Evolutionary conservation across 92 coral and sea anemone species (phyloP), one percentile per base, ranked within the genome.

Genomic region (Siderastrea siderea): DNA sequence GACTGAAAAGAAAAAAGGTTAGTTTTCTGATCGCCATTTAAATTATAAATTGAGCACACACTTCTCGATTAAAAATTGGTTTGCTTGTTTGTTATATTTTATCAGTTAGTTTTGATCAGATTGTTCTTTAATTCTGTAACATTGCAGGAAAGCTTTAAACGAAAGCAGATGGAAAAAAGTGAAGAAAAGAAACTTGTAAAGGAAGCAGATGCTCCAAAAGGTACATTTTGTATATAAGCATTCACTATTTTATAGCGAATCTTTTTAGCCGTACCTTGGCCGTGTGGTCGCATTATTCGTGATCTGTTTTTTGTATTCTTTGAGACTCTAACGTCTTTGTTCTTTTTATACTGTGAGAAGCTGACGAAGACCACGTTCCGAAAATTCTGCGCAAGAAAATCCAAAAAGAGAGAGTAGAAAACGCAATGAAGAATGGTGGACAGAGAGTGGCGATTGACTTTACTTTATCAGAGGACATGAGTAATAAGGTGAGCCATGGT

Each of bases 381-480:
- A 85, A 76, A 68, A 65, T 67, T 47, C 17, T 68, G 12, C 65
- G 51, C 0, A 92, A 92, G 67, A 78, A 88, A 61, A 66, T 80
- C 10, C 83, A 80, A 49, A 83, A 84, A 74, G 92, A 92, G 62
- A 83, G 92, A 74, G 84, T 74, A 3, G 74, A 17, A 50, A 58
- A 81, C 19, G 95, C 92, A 47, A 72, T 92, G 90, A 72, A 46
- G 61, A 76, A 13, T 46, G 77, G 74, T 11, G 95, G 84, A 19
- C 92, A 88, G 76, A 60, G 90, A 63, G 90, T 92, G 19, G 95
- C 95, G 17, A 71, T 92, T 2, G 95, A 92, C 70, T 89, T 92
- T 44, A 88, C 92, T 3, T 77, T 92, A 48, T 87, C 82, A 19
- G 86, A 83, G 3, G 77, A 84, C 54, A 92, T 92, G 95, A 59